Percentiles rank a stretch among this genome's conserved stretches.
phyloP scores from a whole-genome alignment of 2,113 vertebrate genomes.

The Origma solitaria region DNA sequence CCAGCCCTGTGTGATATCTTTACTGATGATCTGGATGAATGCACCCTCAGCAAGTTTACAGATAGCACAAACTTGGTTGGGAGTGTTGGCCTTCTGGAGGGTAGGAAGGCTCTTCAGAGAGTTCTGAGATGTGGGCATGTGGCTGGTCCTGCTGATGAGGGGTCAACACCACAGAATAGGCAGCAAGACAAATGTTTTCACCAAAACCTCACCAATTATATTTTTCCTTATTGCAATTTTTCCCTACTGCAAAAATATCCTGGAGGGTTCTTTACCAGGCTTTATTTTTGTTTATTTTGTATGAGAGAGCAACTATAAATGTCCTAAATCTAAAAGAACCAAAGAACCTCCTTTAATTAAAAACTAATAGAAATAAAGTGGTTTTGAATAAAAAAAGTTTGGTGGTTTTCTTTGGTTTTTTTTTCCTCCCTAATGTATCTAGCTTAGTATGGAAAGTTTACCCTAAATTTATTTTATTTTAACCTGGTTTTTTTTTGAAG shows the following conservation, averaged over 20 bases:
- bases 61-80: not conserved
- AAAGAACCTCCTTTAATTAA: not conserved
- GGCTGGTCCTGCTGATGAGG: not conserved
- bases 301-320: not conserved
- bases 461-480: not conserved
- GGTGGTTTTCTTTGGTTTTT: too few relatives aligned
- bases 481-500: not conserved
- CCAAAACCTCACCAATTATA: not conserved
- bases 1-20: not conserved
- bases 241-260: not conserved
- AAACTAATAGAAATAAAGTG: not conserved
- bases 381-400: not conserved
- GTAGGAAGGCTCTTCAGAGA: not conserved
- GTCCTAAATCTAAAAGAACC: not conserved
- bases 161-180: fast-evolving
- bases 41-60: not conserved
- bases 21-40: not conserved
- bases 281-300: not conserved
- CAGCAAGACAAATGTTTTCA: not conserved
- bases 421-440: too few relatives aligned
- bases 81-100: not conserved
- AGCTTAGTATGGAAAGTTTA: not conserved
- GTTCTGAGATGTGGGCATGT: fast-evolving
- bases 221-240: not conserved
- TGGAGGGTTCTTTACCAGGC: not conserved